Evolutionary conservation across 2,113 vertebrate genomes (phyloP).

Genomic region (Lagopus leucura): DNA sequence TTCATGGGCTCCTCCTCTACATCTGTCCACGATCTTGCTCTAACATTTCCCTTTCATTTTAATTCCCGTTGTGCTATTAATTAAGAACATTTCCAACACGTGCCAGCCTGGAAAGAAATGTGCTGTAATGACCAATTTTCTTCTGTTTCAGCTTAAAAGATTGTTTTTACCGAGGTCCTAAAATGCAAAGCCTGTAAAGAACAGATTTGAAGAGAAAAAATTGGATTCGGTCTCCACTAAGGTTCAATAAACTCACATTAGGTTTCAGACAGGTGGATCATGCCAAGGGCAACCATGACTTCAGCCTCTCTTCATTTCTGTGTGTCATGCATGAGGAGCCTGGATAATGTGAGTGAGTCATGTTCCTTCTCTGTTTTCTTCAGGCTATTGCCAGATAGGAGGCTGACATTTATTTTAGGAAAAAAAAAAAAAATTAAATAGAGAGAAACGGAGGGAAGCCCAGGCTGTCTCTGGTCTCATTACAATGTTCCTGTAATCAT

Average conservation of each 20-base stretch:
- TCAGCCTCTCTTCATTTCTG: neutral
- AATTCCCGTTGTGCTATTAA: neutral
- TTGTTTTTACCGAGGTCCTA: neutral
- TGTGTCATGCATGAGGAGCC: neutral
- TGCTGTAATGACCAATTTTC: neutral
- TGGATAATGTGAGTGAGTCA: neutral
- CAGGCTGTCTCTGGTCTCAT: neutral
- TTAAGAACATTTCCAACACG: neutral
- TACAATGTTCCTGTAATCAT: accelerated
- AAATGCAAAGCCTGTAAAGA: neutral
- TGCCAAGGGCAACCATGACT: neutral
- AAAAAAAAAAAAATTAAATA: neutral
- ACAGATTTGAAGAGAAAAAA: neutral
- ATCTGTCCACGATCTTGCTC: neutral
- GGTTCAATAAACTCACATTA: neutral
- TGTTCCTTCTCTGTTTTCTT: neutral
- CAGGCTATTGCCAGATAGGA: neutral
- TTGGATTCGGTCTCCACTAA: neutral
- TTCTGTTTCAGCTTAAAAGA: neutral
- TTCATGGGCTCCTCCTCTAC: neutral
- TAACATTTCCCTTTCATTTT: neutral
- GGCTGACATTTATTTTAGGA: neutral
- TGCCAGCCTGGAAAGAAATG: neutral
- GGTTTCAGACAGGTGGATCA: neutral
- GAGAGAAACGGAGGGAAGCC: neutral